phyloP scores from a whole-genome alignment of 2,797 vertebrate species.

The Alfaro cultratus region DNA sequence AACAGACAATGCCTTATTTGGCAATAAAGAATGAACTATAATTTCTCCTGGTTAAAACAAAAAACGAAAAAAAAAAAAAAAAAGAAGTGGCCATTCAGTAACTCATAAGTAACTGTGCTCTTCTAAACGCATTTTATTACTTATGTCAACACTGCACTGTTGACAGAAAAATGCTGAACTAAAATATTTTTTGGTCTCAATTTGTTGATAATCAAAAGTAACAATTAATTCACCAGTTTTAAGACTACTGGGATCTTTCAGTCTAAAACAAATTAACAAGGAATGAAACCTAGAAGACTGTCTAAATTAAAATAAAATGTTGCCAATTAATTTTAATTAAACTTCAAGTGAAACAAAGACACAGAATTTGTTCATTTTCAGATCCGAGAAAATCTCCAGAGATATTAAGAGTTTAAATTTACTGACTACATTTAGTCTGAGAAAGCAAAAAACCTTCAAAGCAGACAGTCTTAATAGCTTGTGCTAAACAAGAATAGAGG shows the following conservation, averaged over 20 bases:
- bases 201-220: background rate
- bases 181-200: background rate
- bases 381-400: background rate
- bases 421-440: background rate
- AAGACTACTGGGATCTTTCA: background rate
- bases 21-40: constrained; percentile 3
- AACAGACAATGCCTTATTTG: constrained; percentile 3
- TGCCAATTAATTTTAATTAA: background rate
- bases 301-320: background rate
- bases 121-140: background rate
- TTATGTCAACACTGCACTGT: constrained; percentile 1
- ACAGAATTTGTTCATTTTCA: constrained; percentile 12
- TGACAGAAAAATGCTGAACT: background rate
- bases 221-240: background rate
- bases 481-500: constrained; percentile 13
- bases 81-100: background rate
- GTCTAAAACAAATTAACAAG: background rate
- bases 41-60: background rate
- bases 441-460: constrained; percentile 1
- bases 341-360: constrained; percentile 13
- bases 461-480: background rate
- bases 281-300: background rate
- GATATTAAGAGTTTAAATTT: constrained; percentile 4
- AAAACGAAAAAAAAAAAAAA: background rate
- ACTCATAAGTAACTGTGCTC: background rate